Conservation (phyloP, 2,888 invertebrate species). For the Acrocyrtus sp. region DNA sequence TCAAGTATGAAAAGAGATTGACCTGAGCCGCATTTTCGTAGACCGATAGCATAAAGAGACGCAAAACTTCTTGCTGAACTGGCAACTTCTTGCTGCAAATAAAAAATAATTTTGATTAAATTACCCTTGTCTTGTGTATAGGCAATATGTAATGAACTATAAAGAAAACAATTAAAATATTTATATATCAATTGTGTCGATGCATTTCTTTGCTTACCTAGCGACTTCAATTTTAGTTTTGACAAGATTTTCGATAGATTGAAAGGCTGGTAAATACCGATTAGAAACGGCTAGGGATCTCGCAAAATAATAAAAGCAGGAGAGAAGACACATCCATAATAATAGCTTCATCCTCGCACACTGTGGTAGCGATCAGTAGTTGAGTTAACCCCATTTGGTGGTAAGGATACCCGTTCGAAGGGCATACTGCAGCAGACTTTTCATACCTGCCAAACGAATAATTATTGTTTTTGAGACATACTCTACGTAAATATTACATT, state of each 20-base stretch:
- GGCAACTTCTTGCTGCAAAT: slow-evolving; percentile 19
- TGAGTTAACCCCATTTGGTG: slow-evolving; percentile 76
- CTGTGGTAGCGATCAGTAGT: slow-evolving; percentile 80
- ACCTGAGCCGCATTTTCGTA: slow-evolving; percentile 26
- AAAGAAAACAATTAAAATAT: neutral
- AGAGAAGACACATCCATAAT: slow-evolving; percentile 77
- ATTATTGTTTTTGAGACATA: neutral
- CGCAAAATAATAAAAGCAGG: slow-evolving; percentile 87
- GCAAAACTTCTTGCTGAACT: slow-evolving; percentile 26
- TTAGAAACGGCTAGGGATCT: slow-evolving; percentile 84
- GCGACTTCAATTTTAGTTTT: slow-evolving; percentile 38
- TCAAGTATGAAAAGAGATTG: slow-evolving; percentile 41
- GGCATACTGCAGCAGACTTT: slow-evolving; percentile 65
- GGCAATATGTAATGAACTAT: too few species aligned
- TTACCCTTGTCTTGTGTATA: too few species aligned
- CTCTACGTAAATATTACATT: neutral
- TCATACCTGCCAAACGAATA: slow-evolving; percentile 72
- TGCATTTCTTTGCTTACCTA: slow-evolving; percentile 14
- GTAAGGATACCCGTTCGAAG: slow-evolving; percentile 86
- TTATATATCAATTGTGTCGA: too few species aligned
- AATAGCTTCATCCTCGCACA: slow-evolving; percentile 64
- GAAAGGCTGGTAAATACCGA: slow-evolving; percentile 85
- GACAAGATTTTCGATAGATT: slow-evolving; percentile 72
- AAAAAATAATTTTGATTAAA: too few species aligned
- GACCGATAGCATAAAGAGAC: slow-evolving; percentile 36